Base-by-base conservation (phyloP, 2,888 invertebrate species). In the Plagodis dolabraria region DNA sequence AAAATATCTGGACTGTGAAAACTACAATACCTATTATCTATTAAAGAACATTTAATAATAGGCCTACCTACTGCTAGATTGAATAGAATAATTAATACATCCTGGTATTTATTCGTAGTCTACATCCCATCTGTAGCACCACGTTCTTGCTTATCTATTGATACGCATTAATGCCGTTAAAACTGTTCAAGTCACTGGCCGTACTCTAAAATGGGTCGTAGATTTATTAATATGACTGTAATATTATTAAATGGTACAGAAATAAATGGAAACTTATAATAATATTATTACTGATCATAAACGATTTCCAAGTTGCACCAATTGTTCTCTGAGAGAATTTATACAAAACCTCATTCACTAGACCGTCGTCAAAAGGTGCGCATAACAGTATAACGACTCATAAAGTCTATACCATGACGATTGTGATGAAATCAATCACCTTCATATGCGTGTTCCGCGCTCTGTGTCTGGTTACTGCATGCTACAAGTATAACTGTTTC, bases 341-440 rank as follows among this genome's bases (percentile, higher is more conserved):
- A 51, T 57, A 46, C 40, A 51, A 50, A 45, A n/a, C 34, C 8
- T 11, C 12, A 12, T 38, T 53, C 53, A 79, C 68, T 74, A 75
- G 79, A 79, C 70, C 80, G 73, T 74, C 69, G 51, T 69, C 70
- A 65, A 64, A 67, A 74, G 62, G 66, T 66, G 63, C 63, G 67
- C 63, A 65, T 63, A 65, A 63, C 74, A 65, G 68, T 22, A 38
- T 54, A 54, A 47, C 53, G 22, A 47, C 35, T 56, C 69, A 67
- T 64, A 75, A 80, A 60, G 71, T 74, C 65, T 50, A 58, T 65
- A 79, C 75, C 77, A 74, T 80, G 80, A 80, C 78, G 71, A 69
- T 71, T 70, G 53, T 55, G 47, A 57, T 54, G 62, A 62, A 62
- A 61, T 57, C 56, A 57, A 56, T 60, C 60, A 57, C 60, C 68